These are phyloP conservation scores for Xenopus borealis DNA, from an alignment of 2,113 vertebrate species.

Conservation along the genomic window DNA sequence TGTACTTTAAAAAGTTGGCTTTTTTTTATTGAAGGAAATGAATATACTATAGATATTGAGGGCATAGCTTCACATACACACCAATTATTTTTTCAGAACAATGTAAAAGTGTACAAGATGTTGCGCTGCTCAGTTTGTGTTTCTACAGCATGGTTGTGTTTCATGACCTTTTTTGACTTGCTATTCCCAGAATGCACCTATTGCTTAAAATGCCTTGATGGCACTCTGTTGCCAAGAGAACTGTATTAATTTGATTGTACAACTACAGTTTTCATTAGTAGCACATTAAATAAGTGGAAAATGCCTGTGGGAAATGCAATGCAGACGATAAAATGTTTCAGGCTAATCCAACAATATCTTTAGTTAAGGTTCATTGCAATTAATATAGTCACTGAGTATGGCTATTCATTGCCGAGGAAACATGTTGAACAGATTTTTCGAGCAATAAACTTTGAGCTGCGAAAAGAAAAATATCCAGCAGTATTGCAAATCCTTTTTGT, in stretches of 20 bases:
- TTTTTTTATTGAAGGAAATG: too few relatives aligned
- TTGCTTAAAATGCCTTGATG: conserved; percentile 15
- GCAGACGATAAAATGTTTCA: conserved; percentile 28
- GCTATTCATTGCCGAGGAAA: conserved; percentile 14
- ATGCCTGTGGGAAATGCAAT: conserved; percentile 39
- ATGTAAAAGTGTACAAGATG: too few relatives aligned
- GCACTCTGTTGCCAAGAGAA: conserved; percentile 18
- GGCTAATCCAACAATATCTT: conserved; percentile 23
- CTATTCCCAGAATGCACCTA: conserved; percentile 14
- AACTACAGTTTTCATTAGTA: conserved; percentile 38
- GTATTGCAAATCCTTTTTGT: conserved; percentile 13
- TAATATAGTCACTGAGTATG: conserved; percentile 26
- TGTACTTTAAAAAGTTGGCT: too few relatives aligned
- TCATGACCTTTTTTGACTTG: conserved; percentile 30
- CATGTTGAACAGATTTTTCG: conserved; percentile 39
- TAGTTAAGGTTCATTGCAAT: conserved; percentile 30
- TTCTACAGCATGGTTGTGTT: background rate
- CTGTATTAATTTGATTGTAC: conserved; percentile 28
- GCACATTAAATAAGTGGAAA: conserved; percentile 38
- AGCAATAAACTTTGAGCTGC: conserved; percentile 23
- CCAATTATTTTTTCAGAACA: too few relatives aligned
- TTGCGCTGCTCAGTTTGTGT: background rate
- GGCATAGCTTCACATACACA: too few relatives aligned
- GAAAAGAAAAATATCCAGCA: conserved; percentile 16
- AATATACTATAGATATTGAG: too few relatives aligned